Evolutionary conservation across 35 echinoderm and acorn worm genomes (phyloP).

Genomic region (Apostichopus californicus): DNA sequence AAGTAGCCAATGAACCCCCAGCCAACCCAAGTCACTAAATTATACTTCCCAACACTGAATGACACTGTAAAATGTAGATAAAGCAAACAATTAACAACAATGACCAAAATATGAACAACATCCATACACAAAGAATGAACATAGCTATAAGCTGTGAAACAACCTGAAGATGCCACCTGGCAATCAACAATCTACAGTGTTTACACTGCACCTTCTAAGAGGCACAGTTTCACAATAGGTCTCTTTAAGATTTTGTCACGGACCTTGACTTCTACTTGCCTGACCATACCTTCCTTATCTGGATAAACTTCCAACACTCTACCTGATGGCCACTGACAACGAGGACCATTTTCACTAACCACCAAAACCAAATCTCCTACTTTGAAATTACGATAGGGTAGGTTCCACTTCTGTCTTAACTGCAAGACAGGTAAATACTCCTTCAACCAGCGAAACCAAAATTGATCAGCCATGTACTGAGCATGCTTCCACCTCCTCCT

Average conservation of each 20-base stretch:
- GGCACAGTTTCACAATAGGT: slow-evolving; percentile 47
- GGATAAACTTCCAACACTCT: slow-evolving; percentile 23
- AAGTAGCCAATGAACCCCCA: too few species aligned
- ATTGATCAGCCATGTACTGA: slow-evolving; percentile 58
- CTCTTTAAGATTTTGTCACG: slow-evolving; percentile 11
- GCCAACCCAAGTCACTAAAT: too few species aligned
- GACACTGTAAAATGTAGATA: too few species aligned
- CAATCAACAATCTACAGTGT: not conserved
- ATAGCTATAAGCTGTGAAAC: not conserved
- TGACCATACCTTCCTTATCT: slow-evolving; percentile 11
- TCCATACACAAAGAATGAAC: not conserved
- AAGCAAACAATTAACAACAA: too few species aligned
- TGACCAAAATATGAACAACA: too few species aligned
- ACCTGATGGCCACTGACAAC: slow-evolving; percentile 51
- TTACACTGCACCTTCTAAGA: not conserved
- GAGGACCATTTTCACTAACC: slow-evolving; percentile 1
- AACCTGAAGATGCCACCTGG: not conserved
- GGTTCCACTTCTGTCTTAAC: slow-evolving; percentile 58
- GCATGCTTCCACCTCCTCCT: slow-evolving; percentile 43
- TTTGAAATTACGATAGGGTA: slow-evolving; percentile 24
- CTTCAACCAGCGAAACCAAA: slow-evolving; percentile 64
- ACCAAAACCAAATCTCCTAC: slow-evolving; percentile 54
- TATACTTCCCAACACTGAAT: too few species aligned
- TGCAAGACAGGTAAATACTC: slow-evolving; percentile 68
- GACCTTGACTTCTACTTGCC: slow-evolving; percentile 42